Base-by-base conservation (phyloP, 2,797 vertebrate species). In the Rhynchonycteris naso region DNA sequence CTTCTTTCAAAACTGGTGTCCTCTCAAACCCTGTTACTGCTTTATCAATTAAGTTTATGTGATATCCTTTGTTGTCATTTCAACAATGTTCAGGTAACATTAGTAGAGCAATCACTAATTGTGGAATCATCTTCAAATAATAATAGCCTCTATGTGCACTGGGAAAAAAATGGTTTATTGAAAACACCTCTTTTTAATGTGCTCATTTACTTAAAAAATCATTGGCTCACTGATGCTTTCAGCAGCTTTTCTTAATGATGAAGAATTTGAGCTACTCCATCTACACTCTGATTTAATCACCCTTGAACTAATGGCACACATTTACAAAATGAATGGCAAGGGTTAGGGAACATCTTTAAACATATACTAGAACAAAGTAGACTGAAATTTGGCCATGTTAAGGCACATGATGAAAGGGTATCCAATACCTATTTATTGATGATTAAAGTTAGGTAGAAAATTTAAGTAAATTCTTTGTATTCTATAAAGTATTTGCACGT, bases 261-360 rank as follows among this genome's bases (percentile, higher is more conserved):
- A 93, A 76, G 54, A 56, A 88, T 69, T 94, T 56, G 24, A 93
- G n/a, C 65, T 82, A 28, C 65, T 91, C 26, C 11, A 33, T 86
- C 52, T 69, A 26, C 0, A 28, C 2, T 56, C 54, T 86, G 56
- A 78, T 82, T 82, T 66, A 74, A 79, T 95, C 47, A 72, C 30
- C 52, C 43, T 88, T 95, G 59, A 95, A 84, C 56, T 96, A 65
- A 80, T 56, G 68, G 59, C 54, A 75, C 38, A 81, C 43, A 72
- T 63, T 87, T 81, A 35, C 9, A 38, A 82, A 85, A 85, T 88
- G 43, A 28, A 35, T 92, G 12, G 30, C 21, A 76, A 87, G 56
- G 8, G 24, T 56, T 68, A 82, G 30, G 43, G 35, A 61, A 61
- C 4, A 96, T 9, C 47, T 88, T 7, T 76, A 69, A 88, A 75